Percentiles rank a stretch among this genome's conserved stretches.
Conservation (phyloP, 1,140 invertebrate species). For the Globodera rostochiensis region DNA sequence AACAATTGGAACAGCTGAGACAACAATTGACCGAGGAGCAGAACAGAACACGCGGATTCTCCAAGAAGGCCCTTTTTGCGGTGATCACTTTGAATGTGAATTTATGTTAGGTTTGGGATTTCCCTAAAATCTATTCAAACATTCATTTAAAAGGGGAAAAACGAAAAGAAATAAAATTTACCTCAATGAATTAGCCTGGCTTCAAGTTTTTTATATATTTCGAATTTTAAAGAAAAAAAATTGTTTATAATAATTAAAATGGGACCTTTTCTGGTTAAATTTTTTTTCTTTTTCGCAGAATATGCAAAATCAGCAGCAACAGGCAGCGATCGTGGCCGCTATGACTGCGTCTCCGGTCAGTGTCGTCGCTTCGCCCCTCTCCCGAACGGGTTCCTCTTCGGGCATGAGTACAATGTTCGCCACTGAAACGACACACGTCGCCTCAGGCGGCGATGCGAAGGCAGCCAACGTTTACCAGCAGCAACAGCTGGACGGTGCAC, state of each 20-base stretch:
- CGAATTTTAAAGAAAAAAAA: slow-evolving; percentile 12
- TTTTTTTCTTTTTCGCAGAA: slow-evolving; percentile 20
- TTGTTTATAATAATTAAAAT: slow-evolving; percentile 1
- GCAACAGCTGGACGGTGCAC: not conserved
- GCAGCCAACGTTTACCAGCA: not conserved
- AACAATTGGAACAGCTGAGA: slow-evolving; percentile 6
- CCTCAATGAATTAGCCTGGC: not conserved
- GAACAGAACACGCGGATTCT: slow-evolving; percentile 33
- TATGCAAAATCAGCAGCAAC: slow-evolving; percentile 25
- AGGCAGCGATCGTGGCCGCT: not conserved
- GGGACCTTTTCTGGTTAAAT: not conserved
- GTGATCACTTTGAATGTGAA: slow-evolving; percentile 34
- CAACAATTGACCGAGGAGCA: slow-evolving; percentile 7
- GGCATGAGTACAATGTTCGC: not conserved
- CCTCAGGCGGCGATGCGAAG: not conserved
- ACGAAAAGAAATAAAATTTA: too few relatives aligned
- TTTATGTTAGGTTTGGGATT: not conserved
- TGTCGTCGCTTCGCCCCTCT: not conserved
- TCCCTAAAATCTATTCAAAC: not conserved
- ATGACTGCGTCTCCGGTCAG: not conserved
- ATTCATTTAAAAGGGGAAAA: not conserved
- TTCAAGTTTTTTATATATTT: slow-evolving; percentile 1
- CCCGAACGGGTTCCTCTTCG: not conserved
- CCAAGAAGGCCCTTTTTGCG: slow-evolving; percentile 43
- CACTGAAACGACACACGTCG: not conserved